These are phyloP conservation scores for Drosophila orena DNA, from an alignment of 1,140 invertebrate species.

Conservation along the genomic window DNA sequence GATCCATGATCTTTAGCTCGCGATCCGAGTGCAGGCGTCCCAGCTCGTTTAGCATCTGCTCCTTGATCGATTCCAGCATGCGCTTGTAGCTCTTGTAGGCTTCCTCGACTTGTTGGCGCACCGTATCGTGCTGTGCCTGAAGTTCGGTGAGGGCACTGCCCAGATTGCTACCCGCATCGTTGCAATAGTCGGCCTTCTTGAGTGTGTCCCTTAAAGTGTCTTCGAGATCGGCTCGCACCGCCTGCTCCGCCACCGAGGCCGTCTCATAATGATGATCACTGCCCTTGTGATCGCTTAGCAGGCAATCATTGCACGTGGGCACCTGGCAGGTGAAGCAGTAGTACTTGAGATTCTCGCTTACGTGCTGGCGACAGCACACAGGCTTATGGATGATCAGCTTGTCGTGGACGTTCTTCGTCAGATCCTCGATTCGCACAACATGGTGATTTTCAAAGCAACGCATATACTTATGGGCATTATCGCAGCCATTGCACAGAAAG, in stretches of 20 bases:
- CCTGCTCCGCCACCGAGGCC: constrained; percentile 90
- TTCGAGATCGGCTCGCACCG: constrained; percentile 90
- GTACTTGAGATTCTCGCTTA: constrained; percentile 91
- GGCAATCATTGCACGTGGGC: constrained; percentile 93
- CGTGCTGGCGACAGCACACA: constrained; percentile 91
- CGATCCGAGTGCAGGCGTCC: constrained; percentile 92
- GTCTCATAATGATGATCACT: constrained; percentile 92
- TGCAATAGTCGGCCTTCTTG: constrained; percentile 89
- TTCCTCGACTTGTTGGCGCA: constrained; percentile 93
- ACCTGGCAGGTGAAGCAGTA: constrained; percentile 94
- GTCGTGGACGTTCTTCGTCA: constrained; percentile 89
- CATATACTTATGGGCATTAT: constrained; percentile 97
- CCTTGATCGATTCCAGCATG: constrained; percentile 91
- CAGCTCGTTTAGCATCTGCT: constrained; percentile 91
- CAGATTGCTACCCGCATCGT: constrained; percentile 89
- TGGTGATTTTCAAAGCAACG: constrained; percentile 96
- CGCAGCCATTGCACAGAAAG: constrained; percentile 96
- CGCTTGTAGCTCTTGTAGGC: constrained; percentile 93
- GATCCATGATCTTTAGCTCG: constrained; percentile 94
- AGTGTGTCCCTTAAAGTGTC: constrained; percentile 90
- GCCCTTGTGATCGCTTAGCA: constrained; percentile 91
- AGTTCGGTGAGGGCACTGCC: constrained; percentile 93
- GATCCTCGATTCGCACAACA: constrained; percentile 94
- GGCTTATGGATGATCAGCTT: constrained; percentile 91
- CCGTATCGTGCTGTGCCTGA: constrained; percentile 93